Evolutionary conservation across 2,797 vertebrate genomes (phyloP).

Genomic region (Alfaro cultratus): DNA sequence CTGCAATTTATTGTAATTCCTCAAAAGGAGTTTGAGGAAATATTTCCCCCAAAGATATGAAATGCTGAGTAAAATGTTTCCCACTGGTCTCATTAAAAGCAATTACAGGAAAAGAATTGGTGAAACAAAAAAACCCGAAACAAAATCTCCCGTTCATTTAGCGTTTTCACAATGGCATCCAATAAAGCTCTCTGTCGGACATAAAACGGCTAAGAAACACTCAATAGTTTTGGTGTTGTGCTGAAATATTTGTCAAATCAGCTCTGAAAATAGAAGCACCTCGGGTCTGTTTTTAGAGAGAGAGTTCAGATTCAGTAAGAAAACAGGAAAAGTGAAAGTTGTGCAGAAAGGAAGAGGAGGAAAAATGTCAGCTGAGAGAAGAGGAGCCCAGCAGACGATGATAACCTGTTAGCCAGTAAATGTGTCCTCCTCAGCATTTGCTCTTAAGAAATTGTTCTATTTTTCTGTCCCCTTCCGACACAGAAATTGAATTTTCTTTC

Average conservation of each 20-base stretch:
- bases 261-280: background rate
- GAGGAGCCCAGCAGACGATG: background rate
- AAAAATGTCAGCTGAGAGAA: slow-evolving; percentile 4
- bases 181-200: background rate
- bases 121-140: no score
- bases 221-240: background rate
- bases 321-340: slow-evolving; percentile 2
- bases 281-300: background rate
- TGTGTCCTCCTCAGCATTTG: slow-evolving; percentile 12
- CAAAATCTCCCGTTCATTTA: background rate
- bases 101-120: background rate
- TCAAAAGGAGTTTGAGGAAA: background rate
- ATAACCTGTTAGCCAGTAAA: slow-evolving; percentile 11
- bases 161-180: background rate
- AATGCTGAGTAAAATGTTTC: background rate
- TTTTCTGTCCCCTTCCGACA: background rate
- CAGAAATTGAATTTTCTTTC: slow-evolving; percentile 10
- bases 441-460: slow-evolving; percentile 7
- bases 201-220: background rate
- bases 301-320: background rate
- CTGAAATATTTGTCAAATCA: background rate
- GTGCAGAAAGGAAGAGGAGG: background rate
- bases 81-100: background rate
- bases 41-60: background rate
- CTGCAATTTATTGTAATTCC: background rate